These are phyloP conservation scores for Drosophila rubida DNA, from an alignment of 2,888 invertebrate species.

Conservation along the genomic window DNA sequence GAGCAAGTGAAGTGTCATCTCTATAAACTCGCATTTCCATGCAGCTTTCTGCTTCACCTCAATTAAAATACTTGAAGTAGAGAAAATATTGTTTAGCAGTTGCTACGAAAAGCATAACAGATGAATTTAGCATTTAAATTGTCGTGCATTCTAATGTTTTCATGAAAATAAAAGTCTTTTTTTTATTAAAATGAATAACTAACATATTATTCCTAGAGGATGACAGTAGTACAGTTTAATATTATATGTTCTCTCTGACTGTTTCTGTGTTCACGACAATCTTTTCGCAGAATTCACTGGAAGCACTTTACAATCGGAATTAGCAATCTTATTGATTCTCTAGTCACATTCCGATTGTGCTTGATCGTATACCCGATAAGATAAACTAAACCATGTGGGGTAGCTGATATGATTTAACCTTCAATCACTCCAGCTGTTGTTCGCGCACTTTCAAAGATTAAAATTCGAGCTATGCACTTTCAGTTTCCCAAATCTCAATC, in stretches of 20 bases:
- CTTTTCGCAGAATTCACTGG: not conserved
- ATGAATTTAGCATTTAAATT: too few species aligned
- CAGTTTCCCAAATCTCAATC: not conserved
- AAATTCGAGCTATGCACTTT: not conserved
- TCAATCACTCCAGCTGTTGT: not conserved
- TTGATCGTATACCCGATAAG: slow-evolving; percentile 11
- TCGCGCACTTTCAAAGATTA: not conserved
- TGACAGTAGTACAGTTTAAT: too few species aligned
- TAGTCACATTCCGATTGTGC: not conserved
- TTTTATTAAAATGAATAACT: too few species aligned
- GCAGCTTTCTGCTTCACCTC: not conserved
- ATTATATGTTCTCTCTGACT: not conserved
- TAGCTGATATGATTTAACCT: slow-evolving; percentile 12
- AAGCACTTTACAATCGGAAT: slow-evolving; percentile 1
- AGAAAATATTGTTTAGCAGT: not conserved
- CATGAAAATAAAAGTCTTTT: too few species aligned
- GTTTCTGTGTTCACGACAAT: not conserved
- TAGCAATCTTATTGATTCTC: slow-evolving; percentile 4
- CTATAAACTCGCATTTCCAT: not conserved
- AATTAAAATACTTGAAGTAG: not conserved
- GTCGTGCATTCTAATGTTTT: too few species aligned
- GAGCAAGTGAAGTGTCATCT: not conserved
- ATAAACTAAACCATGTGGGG: not conserved
- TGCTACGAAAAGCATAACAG: too few species aligned
- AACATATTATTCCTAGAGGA: too few species aligned